Base-by-base conservation (phyloP, 2,113 vertebrate genomes). In the Budorcas taxicolor region DNA sequence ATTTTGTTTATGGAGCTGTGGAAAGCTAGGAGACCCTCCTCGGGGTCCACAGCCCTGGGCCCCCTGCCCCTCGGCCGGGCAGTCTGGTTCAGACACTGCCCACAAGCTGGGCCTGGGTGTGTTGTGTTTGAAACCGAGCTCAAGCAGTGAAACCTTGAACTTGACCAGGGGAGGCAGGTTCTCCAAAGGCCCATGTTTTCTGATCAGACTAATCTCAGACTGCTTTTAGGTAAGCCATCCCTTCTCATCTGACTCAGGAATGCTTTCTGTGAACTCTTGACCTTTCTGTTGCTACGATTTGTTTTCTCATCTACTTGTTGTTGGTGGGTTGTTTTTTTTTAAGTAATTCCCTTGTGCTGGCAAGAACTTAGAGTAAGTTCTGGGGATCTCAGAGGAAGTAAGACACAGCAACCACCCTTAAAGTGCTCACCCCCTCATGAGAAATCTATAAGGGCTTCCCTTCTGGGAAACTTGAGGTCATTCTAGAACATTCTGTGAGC, bases 261-360 rank as follows among this genome's bases (percentile, higher is more conserved):
- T 19, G 19, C 60, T 29, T 74, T 16, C 83, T 87, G 50, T 16
- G 71, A 12, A 13, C 15, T 45, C 53, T 29, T 40, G 53, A 40
- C 40, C 25, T 43, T 57, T 25, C 29, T 33, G 5, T 81, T 50
- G 29, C 12, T 33, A 31, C 29, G 0, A 19, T 50, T 50, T 50
- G 45, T 50, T 50, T 80, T 80, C 45, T 13, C 10, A 0, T 21
- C 5, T 81, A 52, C 29, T 33, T 76, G 19, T 55, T 55, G 1
- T 10, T 1, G 62, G n/a, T 50, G 47, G 45, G 13, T 3, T 3
- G 13, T 43, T 74, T 15, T 25, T 45, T 31, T 31, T 11, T 1
- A 31, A 80, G 76, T 50, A 33, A 74, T 40, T 74, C 36, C 10
- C 0, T 0, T 40, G 15, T 13, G 27, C 58, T 14, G 0, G 3